A percentile compares a stretch with the other conserved stretches of the same genome.
Conservation (phyloP, 2,113 vertebrate genomes). For the Triplophysa dalaica region DNA sequence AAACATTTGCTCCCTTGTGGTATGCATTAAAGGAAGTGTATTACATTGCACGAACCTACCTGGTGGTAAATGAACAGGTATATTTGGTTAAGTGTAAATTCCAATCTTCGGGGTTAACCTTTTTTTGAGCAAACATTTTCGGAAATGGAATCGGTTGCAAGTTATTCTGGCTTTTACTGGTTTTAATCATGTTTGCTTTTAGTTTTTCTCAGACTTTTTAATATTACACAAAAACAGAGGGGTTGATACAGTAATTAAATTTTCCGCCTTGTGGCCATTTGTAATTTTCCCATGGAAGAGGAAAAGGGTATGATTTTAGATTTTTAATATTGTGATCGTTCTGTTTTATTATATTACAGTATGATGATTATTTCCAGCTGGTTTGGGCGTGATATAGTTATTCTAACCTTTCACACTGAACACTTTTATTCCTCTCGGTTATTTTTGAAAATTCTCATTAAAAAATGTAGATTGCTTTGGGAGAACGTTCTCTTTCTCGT, state of each 20-base stretch:
- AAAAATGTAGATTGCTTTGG: not conserved
- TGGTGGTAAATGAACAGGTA: not conserved
- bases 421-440: not conserved
- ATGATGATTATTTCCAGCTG: conserved; percentile 21
- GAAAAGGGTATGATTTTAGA: not conserved
- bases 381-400: conserved; percentile 19
- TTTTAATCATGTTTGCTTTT: conserved; percentile 62
- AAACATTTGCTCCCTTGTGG: conserved; percentile 13
- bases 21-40: not conserved
- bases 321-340: not conserved
- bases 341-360: conserved; percentile 1
- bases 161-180: conserved; percentile 32
- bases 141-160: not conserved
- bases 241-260: conserved; percentile 37
- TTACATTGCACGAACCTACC: not conserved
- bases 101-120: not conserved
- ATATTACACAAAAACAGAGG: conserved; percentile 49
- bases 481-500: conserved; percentile 19
- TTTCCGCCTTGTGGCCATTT: conserved; percentile 39
- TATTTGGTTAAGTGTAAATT: not conserved
- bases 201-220: conserved; percentile 61
- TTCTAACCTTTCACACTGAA: conserved; percentile 25
- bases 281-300: not conserved
- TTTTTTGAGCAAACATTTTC: too few species aligned
- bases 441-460: not conserved